These are phyloP conservation scores for Pongo pygmaeus DNA, from an alignment of 2,113 vertebrate species.

Conservation along the genomic window DNA sequence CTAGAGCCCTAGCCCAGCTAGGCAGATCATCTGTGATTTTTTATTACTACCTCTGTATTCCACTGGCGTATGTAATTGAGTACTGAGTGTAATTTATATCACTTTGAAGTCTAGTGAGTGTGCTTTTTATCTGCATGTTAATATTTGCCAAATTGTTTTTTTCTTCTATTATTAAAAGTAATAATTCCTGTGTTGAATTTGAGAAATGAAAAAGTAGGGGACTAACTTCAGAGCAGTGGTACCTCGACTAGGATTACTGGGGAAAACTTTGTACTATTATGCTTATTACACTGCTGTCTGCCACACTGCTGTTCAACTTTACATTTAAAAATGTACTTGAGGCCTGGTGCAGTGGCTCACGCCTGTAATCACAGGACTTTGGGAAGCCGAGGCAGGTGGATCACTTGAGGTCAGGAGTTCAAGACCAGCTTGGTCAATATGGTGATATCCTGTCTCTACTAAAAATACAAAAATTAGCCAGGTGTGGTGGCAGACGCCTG, in stretches of 20 bases:
- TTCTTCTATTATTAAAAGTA: background rate
- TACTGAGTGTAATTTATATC: slow-evolving; percentile 1
- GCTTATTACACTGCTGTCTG: background rate
- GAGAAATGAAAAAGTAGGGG: slow-evolving; percentile 5
- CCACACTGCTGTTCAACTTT: background rate
- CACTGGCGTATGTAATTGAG: background rate
- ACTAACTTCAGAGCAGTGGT: slow-evolving; percentile 17
- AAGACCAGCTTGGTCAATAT: too few relatives aligned
- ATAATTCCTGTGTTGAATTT: background rate
- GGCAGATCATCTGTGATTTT: slow-evolving; percentile 40
- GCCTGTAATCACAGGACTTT: too few relatives aligned
- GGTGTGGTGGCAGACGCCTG: too few relatives aligned
- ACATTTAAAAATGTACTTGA: background rate
- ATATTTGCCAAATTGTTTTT: background rate
- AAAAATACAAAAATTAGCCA: too few relatives aligned
- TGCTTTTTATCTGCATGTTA: slow-evolving; percentile 14
- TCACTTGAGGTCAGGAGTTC: too few relatives aligned
- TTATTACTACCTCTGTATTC: background rate
- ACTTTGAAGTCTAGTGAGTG: background rate
- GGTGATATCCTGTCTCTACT: too few relatives aligned
- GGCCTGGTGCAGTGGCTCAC: too few relatives aligned
- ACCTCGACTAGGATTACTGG: background rate
- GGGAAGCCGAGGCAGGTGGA: too few relatives aligned
- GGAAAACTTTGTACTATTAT: background rate
- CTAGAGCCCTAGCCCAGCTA: background rate